Evolutionary conservation across 1,140 invertebrate genomes (phyloP), one percentile per base, ranked within the genome.

Genomic region (Heterodera schachtii): DNA sequence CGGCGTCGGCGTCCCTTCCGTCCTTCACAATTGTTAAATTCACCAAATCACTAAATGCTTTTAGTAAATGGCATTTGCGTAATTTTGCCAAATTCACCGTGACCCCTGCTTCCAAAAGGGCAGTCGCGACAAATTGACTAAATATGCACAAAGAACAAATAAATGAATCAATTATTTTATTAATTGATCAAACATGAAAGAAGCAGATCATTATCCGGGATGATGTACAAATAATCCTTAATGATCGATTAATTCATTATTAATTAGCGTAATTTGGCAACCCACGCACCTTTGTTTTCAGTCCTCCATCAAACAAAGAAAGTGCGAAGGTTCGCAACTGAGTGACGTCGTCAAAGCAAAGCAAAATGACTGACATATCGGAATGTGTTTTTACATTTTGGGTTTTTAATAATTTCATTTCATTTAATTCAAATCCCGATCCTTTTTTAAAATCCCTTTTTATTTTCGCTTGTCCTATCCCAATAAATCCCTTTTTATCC

Each of bases 221-320:
- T 5, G n/a, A 84, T 21, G 49, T 78, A 85, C 16, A 85, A 75
- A 64, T 81, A 82, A 46, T 84, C 85, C 82, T 60, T 60, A 52
- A 52, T 8, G 49, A 31, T 11, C 49, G 6, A 52, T 52, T 60
- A 80, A 11, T 44, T 69, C 13, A 76, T 77, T 43, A 76, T 77
- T 43, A 64, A 73, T 9, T 47, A 82, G 70, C 11, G 82, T 71
- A 52, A 52, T n/a, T 60, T 19, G 19, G 11, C 19, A 16, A 19
- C 57, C 11, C 49, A 70, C 81, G 80, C 9, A 84, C 85, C 31
- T 82, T 52, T 21, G 78, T 81, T 5, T 73, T 75, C 81, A 86
- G 79, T 19, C 80, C 82, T 4, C 79, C 60, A 46, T 86, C 85
- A 16, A 60, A 21, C 31, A 83, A 73, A 13, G 49, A 64, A 19